Evolutionary conservation across 2,113 vertebrate species (phyloP).

Genomic region (Albula goreensis): DNA sequence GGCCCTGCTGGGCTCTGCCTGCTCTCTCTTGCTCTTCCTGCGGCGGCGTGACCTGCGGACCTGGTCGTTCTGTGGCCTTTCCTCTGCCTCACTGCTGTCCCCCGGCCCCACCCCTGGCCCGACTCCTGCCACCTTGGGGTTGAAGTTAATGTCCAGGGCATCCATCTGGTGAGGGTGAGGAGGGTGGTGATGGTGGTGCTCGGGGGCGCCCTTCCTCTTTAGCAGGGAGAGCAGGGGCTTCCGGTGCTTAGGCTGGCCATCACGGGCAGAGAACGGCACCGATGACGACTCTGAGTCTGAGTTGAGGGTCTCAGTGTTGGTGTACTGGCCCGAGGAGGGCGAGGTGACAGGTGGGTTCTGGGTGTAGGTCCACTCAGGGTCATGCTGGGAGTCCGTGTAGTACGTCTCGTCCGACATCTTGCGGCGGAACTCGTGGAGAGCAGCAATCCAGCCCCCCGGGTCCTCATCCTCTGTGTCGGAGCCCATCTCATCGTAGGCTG

Average conservation of each 20-base stretch:
- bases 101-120: conserved; percentile 57
- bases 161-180: conserved; percentile 50
- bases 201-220: conserved; percentile 32
- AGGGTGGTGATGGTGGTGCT: conserved; percentile 48
- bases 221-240: conserved; percentile 44
- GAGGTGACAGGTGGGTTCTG: conserved; percentile 74
- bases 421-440: conserved; percentile 58
- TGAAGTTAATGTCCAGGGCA: conserved; percentile 89
- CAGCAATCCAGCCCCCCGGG: conserved; percentile 53
- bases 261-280: conserved; percentile 71
- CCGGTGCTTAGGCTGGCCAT: conserved; percentile 48
- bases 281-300: conserved; percentile 89
- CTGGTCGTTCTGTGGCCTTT: conserved; percentile 57
- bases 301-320: conserved; percentile 80
- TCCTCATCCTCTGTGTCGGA: conserved; percentile 78
- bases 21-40: conserved; percentile 71
- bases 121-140: conserved; percentile 73
- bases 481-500: conserved; percentile 85
- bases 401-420: conserved; percentile 72
- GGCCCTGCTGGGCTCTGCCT: conserved; percentile 60
- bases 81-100: conserved; percentile 88
- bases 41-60: conserved; percentile 75
- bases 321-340: conserved; percentile 76
- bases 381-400: conserved; percentile 70
- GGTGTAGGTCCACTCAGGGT: conserved; percentile 72